Conservation (phyloP, 2,888 invertebrate species). For the Zelleria hepariella region DNA sequence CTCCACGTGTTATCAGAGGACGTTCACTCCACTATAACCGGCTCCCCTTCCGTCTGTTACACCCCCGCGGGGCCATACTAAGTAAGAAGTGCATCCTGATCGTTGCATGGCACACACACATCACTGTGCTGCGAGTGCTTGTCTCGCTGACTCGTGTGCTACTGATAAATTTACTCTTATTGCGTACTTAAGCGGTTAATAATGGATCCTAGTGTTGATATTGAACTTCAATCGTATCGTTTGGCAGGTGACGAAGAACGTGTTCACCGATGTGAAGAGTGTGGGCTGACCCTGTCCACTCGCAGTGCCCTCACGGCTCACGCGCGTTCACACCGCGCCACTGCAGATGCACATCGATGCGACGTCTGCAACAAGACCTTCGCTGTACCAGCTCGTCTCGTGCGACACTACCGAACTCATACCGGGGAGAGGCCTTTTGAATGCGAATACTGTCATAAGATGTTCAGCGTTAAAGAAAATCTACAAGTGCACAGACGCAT, state of each 20-base stretch:
- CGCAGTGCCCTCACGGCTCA: slow-evolving; percentile 84
- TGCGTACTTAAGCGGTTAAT: slow-evolving; percentile 11
- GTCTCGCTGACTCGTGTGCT: slow-evolving; percentile 28
- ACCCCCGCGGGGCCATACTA: slow-evolving; percentile 12
- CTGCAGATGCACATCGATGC: slow-evolving; percentile 85
- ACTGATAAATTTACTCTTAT: slow-evolving; percentile 1
- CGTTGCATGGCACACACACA: slow-evolving; percentile 56
- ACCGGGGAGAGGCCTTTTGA: slow-evolving; percentile 93
- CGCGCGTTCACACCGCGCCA: slow-evolving; percentile 58
- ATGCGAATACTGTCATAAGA: slow-evolving; percentile 93
- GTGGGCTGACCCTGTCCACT: slow-evolving; percentile 81
- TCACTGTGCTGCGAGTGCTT: slow-evolving; percentile 56
- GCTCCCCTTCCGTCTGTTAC: slow-evolving; percentile 23
- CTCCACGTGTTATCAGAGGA: slow-evolving; percentile 57
- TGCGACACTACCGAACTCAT: slow-evolving; percentile 89
- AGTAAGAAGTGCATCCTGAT: slow-evolving; percentile 53
- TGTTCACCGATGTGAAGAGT: slow-evolving; percentile 75
- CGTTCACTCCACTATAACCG: slow-evolving; percentile 42
- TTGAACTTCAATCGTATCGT: slow-evolving; percentile 38
- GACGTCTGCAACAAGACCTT: slow-evolving; percentile 93
- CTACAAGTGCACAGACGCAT: slow-evolving; percentile 90
- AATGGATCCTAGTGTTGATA: slow-evolving; percentile 32
- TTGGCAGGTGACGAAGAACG: slow-evolving; percentile 66
- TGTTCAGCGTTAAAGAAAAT: slow-evolving; percentile 94
- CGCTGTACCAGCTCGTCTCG: slow-evolving; percentile 88